Evolutionary conservation across 2,113 vertebrate species (phyloP).

Genomic region (Apodemus speciosus): DNA sequence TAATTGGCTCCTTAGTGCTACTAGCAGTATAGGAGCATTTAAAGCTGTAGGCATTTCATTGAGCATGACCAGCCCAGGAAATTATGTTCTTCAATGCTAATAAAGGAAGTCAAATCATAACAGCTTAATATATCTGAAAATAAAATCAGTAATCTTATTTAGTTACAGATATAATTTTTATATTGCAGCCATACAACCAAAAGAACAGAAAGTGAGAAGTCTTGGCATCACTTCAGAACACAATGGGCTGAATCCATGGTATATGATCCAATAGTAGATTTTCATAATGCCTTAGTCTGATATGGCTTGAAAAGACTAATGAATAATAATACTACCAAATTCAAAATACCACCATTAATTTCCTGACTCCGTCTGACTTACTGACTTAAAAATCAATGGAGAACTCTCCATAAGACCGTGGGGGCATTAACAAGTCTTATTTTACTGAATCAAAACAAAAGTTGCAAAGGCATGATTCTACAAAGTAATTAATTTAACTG

Average conservation of each 20-base stretch:
- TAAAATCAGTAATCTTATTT: conserved; percentile 25
- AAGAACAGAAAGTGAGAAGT: background rate
- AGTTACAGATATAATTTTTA: background rate
- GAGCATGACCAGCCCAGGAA: background rate
- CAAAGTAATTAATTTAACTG: background rate
- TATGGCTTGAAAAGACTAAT: conserved; percentile 18
- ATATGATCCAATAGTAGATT: background rate
- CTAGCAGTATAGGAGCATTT: background rate
- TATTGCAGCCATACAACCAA: background rate
- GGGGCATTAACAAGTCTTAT: background rate
- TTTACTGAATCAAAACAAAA: conserved; percentile 53
- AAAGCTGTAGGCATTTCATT: background rate
- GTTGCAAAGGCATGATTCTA: background rate
- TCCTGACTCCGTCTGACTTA: background rate
- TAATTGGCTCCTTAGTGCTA: background rate
- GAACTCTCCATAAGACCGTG: background rate
- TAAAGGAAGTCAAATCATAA: conserved; percentile 18
- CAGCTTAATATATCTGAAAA: conserved; percentile 45
- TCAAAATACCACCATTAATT: conserved; percentile 33
- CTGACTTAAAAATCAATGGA: conserved; percentile 23
- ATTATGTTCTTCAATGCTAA: background rate
- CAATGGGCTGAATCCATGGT: background rate
- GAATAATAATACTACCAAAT: conserved; percentile 29
- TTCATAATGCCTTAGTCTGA: background rate
- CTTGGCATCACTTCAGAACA: conserved; percentile 18